A percentile compares a stretch with the other conserved stretches of the same genome.
phyloP scores from a whole-genome alignment of 2,113 vertebrate species.

The Pteropus alecto region DNA sequence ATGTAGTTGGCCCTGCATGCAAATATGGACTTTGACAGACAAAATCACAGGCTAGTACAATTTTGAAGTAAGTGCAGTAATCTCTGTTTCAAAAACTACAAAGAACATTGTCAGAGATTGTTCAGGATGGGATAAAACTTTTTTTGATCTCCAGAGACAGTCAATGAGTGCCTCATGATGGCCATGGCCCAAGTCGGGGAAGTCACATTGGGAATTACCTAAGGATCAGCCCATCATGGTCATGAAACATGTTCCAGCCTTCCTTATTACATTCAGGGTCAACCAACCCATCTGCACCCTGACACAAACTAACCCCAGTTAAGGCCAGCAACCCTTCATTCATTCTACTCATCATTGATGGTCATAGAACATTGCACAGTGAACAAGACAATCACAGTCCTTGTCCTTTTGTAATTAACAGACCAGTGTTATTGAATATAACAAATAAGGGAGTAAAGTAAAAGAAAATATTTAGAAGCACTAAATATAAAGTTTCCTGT shows the following conservation, averaged over 20 bases:
- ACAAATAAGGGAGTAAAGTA: not conserved
- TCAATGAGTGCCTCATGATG: not conserved
- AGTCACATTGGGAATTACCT: not conserved
- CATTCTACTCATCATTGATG: not conserved
- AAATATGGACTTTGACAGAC: not conserved
- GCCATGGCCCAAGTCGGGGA: not conserved
- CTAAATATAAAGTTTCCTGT: not conserved
- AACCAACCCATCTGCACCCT: not conserved
- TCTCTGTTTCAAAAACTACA: not conserved
- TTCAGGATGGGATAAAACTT: not conserved
- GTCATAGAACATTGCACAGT: not conserved
- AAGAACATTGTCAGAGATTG: not conserved
- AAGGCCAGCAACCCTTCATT: not conserved
- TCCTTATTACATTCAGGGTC: not conserved
- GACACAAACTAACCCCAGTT: not conserved
- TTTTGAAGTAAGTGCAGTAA: not conserved
- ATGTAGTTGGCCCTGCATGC: not conserved
- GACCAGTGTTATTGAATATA: not conserved
- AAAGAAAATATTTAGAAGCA: not conserved
- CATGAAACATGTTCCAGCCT: not conserved
- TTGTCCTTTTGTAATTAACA: not conserved
- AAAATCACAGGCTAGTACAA: not conserved
- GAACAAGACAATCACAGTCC: not conserved
- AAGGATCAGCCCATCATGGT: not conserved
- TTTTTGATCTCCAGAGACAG: not conserved